Evolutionary conservation across 2,113 vertebrate species (phyloP).

Genomic region (Boulengeromyrus knoepffleri): DNA sequence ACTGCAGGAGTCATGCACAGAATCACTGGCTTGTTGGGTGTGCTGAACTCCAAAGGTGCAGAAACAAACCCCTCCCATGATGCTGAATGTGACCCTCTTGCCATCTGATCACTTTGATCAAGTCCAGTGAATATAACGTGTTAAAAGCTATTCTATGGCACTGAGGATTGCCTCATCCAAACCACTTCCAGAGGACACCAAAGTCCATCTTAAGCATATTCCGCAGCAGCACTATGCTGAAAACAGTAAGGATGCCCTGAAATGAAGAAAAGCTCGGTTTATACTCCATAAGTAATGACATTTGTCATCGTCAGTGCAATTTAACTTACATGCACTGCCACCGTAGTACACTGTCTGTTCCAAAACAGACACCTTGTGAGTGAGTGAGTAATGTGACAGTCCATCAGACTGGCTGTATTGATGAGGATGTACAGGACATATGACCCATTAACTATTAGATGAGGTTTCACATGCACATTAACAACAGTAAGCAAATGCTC

Average conservation of each 20-base stretch:
- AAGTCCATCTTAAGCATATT: background rate
- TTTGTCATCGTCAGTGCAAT: background rate
- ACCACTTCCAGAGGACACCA: background rate
- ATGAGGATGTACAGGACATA: background rate
- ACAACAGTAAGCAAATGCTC: background rate
- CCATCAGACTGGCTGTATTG: background rate
- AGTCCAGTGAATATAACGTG: background rate
- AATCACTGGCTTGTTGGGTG: background rate
- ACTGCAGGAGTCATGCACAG: background rate
- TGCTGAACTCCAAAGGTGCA: background rate
- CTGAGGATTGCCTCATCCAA: background rate
- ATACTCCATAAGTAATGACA: background rate
- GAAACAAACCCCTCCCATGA: background rate
- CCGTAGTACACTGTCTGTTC: background rate
- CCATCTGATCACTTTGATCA: background rate
- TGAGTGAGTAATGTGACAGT: background rate
- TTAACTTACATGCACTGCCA: background rate
- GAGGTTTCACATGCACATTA: background rate
- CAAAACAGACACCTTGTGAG: background rate
- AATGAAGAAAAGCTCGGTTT: background rate
- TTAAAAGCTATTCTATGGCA: background rate
- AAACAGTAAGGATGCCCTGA: background rate
- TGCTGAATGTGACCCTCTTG: background rate
- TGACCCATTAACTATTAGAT: background rate
- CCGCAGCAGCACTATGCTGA: background rate